These are phyloP conservation scores for Petromus typicus DNA, from an alignment of 2,113 vertebrate genomes.

Conservation along the genomic window DNA sequence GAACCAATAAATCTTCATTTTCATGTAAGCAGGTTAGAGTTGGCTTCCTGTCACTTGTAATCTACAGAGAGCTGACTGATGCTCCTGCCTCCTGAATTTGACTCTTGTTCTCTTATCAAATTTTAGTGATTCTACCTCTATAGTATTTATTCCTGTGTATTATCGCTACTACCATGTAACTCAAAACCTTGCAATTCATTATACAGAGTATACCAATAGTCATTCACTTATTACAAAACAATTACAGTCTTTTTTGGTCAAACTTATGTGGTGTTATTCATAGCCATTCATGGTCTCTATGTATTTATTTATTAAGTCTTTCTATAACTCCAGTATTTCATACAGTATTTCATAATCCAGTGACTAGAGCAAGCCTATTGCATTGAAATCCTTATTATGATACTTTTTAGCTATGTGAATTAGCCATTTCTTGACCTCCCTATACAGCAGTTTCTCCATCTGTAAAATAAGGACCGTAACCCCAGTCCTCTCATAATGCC, in stretches of 20 bases:
- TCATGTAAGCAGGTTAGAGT: conserved; percentile 37
- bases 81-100: neutral
- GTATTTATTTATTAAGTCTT: neutral
- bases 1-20: conserved; percentile 53
- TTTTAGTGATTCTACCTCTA: neutral
- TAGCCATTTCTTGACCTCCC: neutral
- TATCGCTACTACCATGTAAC: neutral
- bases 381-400: neutral
- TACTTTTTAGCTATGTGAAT: neutral
- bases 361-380: neutral
- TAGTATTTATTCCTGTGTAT: conserved; percentile 7
- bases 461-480: neutral
- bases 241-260: conserved; percentile 44
- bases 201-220: conserved; percentile 25
- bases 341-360: neutral
- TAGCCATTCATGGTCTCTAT: conserved; percentile 10
- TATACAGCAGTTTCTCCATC: neutral
- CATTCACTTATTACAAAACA: neutral
- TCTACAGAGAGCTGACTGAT: conserved; percentile 11
- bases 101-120: conserved; percentile 52
- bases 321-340: neutral
- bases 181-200: conserved; percentile 20
- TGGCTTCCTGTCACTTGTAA: conserved; percentile 54
- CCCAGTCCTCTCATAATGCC: neutral
- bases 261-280: conserved; percentile 40